Percentiles rank a stretch among this genome's conserved stretches.
Evolutionary conservation across 2,113 vertebrate genomes (phyloP).

Genomic region (Tringa solitaria): DNA sequence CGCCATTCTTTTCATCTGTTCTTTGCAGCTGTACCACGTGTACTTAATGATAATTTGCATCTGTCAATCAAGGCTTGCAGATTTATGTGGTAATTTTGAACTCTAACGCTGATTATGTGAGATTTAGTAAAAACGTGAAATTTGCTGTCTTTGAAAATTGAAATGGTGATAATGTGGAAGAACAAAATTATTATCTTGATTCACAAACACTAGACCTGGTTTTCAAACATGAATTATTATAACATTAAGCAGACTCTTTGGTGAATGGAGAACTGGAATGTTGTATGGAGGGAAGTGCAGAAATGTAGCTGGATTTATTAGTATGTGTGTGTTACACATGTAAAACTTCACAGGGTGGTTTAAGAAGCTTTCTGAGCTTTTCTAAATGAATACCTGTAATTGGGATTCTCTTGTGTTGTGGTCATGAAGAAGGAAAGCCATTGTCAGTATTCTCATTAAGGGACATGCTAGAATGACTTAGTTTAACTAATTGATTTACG

Average conservation of each 20-base stretch:
- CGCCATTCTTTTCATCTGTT: not conserved
- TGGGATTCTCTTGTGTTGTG: not conserved
- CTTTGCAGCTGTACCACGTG: constrained; percentile 5
- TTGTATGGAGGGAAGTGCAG: not conserved
- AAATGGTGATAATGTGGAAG: not conserved
- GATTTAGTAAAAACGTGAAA: constrained; percentile 27
- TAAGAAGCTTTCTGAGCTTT: not conserved
- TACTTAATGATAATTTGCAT: constrained; percentile 20
- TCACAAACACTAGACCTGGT: not conserved
- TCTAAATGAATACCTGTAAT: not conserved
- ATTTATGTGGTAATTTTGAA: constrained; percentile 28
- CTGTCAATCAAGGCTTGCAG: constrained; percentile 11
- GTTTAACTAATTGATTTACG: not conserved
- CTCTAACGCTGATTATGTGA: constrained; percentile 18
- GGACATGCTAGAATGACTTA: not conserved
- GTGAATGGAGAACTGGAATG: constrained; percentile 10
- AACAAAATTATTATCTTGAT: not conserved
- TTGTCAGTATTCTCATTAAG: not conserved
- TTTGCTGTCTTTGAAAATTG: constrained; percentile 34
- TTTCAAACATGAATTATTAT: constrained; percentile 16
- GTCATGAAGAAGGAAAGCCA: not conserved
- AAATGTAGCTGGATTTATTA: not conserved
- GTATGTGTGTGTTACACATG: not conserved
- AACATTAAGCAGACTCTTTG: not conserved
- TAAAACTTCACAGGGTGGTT: not conserved